phyloP scores from a whole-genome alignment of 2,113 vertebrate species.

The Tursiops truncatus region DNA sequence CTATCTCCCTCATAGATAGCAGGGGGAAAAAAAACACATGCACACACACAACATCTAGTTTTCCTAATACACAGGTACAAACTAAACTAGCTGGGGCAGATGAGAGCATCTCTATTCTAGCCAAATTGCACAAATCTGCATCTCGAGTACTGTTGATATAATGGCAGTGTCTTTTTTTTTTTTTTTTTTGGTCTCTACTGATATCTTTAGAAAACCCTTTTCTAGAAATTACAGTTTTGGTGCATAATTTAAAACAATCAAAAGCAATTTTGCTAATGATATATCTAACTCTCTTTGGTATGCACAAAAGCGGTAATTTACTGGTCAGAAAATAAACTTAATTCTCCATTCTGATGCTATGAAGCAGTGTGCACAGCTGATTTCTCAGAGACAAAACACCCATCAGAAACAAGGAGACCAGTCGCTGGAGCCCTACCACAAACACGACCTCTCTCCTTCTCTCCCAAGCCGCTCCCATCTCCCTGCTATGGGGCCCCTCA shows the following conservation, averaged over 20 bases:
- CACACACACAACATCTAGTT: neutral
- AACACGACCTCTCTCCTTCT: neutral
- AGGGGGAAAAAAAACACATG: neutral
- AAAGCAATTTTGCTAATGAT: constrained; percentile 84
- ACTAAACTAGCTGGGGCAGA: constrained; percentile 19
- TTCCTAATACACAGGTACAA: constrained; percentile 46
- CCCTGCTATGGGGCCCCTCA: neutral
- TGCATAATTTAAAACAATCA: constrained; percentile 84
- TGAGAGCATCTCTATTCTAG: constrained; percentile 45
- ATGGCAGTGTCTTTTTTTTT: constrained; percentile 62
- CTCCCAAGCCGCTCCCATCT: neutral
- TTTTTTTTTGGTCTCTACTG: constrained; percentile 72
- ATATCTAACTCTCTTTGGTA: constrained; percentile 78
- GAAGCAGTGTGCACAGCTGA: constrained; percentile 50
- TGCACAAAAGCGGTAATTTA: constrained; percentile 78
- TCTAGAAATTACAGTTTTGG: constrained; percentile 82
- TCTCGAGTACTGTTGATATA: constrained; percentile 67
- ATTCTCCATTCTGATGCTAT: constrained; percentile 62
- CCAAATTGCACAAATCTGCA: constrained; percentile 68
- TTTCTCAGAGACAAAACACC: constrained; percentile 59
- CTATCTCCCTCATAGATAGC: neutral
- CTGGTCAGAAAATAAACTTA: constrained; percentile 83
- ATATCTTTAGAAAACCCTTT: constrained; percentile 79
- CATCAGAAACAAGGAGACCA: constrained; percentile 10
- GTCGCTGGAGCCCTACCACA: neutral